Evolutionary conservation across 1,140 invertebrate genomes (phyloP).

Genomic region (Tetramorium alpestre): DNA sequence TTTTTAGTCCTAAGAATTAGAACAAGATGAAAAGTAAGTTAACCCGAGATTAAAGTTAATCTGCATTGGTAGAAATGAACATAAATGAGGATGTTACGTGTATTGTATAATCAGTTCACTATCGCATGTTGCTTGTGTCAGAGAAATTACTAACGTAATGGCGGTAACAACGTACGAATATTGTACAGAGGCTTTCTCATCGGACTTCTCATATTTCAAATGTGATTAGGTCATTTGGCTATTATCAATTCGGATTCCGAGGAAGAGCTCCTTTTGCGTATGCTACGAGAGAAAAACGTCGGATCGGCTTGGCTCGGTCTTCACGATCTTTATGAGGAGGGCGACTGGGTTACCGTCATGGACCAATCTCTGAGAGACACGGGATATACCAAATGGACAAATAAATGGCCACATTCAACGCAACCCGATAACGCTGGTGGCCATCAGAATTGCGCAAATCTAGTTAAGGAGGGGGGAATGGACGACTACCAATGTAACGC

Average conservation of each 20-base stretch:
- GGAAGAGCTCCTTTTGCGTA: neutral
- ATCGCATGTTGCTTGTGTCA: too few relatives aligned
- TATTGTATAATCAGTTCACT: too few relatives aligned
- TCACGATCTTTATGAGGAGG: conserved; percentile 62
- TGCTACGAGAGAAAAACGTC: neutral
- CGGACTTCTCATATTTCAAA: too few relatives aligned
- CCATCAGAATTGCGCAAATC: neutral
- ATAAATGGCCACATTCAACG: neutral
- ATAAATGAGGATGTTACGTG: too few relatives aligned
- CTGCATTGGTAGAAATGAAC: too few relatives aligned
- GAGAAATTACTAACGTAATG: too few relatives aligned
- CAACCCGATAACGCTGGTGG: conserved; percentile 14
- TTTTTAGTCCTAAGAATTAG: too few relatives aligned
- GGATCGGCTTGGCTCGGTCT: conserved; percentile 46
- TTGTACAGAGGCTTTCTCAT: too few relatives aligned
- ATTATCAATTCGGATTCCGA: conserved; percentile 57
- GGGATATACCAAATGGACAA: conserved; percentile 48
- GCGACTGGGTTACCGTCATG: conserved; percentile 39
- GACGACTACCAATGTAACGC: neutral
- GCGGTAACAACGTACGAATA: too few relatives aligned
- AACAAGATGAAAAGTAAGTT: too few relatives aligned
- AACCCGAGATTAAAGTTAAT: too few relatives aligned
- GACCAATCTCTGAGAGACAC: neutral
- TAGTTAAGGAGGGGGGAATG: neutral
- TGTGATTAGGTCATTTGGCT: conserved; percentile 60